These are phyloP conservation scores for Orchesellides sinensis DNA, from an alignment of 2,888 invertebrate species.

Conservation along the genomic window DNA sequence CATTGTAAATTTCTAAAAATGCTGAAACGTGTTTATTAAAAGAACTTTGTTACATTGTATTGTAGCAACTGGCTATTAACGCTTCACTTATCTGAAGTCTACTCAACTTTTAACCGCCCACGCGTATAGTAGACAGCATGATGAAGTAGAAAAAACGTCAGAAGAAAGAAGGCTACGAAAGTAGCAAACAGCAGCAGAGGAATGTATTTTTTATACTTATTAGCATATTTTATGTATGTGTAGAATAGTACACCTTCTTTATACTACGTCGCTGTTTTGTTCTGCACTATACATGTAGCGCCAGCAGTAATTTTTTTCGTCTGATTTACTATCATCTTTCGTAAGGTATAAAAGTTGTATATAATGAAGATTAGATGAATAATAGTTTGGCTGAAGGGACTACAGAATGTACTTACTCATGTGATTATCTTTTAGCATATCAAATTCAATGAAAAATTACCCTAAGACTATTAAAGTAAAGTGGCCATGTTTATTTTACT, in stretches of 20 bases:
- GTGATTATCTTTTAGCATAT: conserved; percentile 66
- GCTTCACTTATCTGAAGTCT: conserved; percentile 69
- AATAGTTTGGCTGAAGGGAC: conserved; percentile 62
- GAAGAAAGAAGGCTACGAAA: conserved; percentile 45
- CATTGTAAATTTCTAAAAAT: background rate
- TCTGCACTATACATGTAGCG: background rate
- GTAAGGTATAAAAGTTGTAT: conserved; percentile 55
- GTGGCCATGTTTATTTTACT: conserved; percentile 66
- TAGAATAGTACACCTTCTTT: conserved; percentile 9
- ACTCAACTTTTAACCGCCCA: conserved; percentile 65
- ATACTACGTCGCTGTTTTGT: background rate
- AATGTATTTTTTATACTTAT: conserved; percentile 50
- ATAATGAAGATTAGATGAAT: conserved; percentile 61
- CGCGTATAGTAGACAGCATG: conserved; percentile 26
- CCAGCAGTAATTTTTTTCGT: conserved; percentile 51
- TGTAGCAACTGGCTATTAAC: conserved; percentile 70
- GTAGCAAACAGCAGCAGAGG: conserved; percentile 43
- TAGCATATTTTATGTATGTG: conserved; percentile 41
- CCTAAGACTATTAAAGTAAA: conserved; percentile 63
- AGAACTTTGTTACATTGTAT: background rate
- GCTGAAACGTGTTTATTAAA: conserved; percentile 5
- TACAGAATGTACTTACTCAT: conserved; percentile 53
- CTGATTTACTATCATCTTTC: conserved; percentile 60
- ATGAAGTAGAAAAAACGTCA: conserved; percentile 20
- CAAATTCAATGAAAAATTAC: conserved; percentile 68